Evolutionary conservation across 2,113 vertebrate species (phyloP).

Genomic region (Gobiocypris rarus): DNA sequence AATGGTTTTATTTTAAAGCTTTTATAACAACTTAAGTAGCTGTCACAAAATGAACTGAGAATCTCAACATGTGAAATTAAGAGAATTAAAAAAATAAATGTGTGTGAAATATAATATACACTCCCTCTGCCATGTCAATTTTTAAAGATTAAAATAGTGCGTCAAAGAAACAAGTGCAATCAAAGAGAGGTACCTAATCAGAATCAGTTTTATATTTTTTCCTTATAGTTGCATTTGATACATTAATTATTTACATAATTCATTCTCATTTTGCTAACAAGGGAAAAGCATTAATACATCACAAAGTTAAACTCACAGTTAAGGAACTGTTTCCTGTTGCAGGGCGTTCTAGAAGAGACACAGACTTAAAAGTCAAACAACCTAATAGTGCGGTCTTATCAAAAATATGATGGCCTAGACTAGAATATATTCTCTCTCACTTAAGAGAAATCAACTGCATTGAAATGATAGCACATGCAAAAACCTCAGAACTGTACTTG

Average conservation of each 20-base stretch:
- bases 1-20: too few relatives aligned
- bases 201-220: conserved; percentile 34
- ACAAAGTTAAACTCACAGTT: conserved; percentile 44
- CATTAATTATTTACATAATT: conserved; percentile 52
- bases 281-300: conserved; percentile 38
- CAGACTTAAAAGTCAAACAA: background rate
- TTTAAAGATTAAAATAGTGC: background rate
- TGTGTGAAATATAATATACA: background rate
- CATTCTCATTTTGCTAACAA: conserved; percentile 36
- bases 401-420: conserved; percentile 23
- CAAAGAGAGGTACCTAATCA: conserved; percentile 24
- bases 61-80: too few relatives aligned
- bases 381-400: background rate
- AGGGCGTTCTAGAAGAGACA: conserved; percentile 15
- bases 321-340: background rate
- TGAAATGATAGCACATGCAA: conserved; percentile 31
- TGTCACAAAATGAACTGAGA: too few relatives aligned
- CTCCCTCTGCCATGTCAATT: background rate
- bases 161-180: background rate
- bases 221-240: conserved; percentile 47
- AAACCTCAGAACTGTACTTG: background rate
- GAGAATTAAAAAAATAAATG: background rate
- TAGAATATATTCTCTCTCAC: background rate
- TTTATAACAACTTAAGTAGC: too few relatives aligned
- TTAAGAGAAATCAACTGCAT: background rate